Base-by-base conservation (phyloP, 2,113 vertebrate species). In the Baryphthengus martii region DNA sequence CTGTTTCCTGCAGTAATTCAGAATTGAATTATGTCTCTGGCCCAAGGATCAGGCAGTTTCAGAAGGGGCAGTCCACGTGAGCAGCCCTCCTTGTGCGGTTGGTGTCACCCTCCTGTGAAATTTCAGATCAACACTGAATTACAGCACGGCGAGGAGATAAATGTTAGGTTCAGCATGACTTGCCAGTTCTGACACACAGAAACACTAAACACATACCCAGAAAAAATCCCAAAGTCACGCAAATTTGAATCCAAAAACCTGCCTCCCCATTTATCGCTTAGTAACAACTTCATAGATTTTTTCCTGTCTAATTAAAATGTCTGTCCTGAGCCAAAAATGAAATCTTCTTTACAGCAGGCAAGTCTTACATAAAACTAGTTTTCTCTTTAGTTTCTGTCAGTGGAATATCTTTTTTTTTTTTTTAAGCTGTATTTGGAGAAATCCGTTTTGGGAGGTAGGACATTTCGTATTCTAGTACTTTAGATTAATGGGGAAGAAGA, bases 271-370 rank as follows among this genome's bases (percentile, higher is more conserved):
- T 85, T 92, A 93, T 84, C 4, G 0, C 63, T 91, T 66, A 63
- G 67, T 70, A 94, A 91, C 88, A 88, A 95, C 62, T 93, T 73
- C 11, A 23, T 94, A 33, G 79, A 26, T 39, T 83, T 94, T 95
- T 80, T 39, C 45, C 45, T 1, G 2, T 76, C 71, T 55, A 95
- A 96, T 93, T 94, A 96, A 85, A 95, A 70, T 56, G 37, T 53
- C 42, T 80, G 91, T 79, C 33, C 59, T 74, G 71, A 82, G 81
- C 90, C 93, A 96, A 79, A 95, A 93, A 10, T 8, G 42, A 84
- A 35, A 31, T 94, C 80, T 93, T 83, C 63, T 87, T 91, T 91
- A 35, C 58, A 76, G 78, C 49, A 85, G 71, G 71, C 62, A 79
- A 58, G 70, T 61, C 28, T 95, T 85, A 70, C 33, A 5, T 79